Percentiles rank a stretch among this genome's conserved stretches.
Conservation (phyloP, 64 coral and sea anemone genomes). For the Porites lutea region DNA sequence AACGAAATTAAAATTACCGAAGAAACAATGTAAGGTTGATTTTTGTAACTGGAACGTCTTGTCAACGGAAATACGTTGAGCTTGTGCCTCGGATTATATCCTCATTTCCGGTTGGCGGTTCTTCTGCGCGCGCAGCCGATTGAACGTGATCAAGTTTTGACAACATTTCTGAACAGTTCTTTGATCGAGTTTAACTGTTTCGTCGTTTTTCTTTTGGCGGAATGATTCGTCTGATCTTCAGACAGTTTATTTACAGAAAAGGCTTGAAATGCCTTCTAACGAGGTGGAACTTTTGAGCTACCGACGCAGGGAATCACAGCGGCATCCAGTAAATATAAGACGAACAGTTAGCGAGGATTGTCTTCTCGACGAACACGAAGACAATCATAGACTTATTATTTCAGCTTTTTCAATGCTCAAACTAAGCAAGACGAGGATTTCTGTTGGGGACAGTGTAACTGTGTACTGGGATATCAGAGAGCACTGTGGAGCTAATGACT, state of each 20-base stretch:
- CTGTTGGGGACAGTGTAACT: slow-evolving; percentile 97
- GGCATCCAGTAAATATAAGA: slow-evolving; percentile 22
- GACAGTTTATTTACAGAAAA: slow-evolving; percentile 18
- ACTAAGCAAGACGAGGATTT: slow-evolving; percentile 90
- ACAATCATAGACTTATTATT: slow-evolving; percentile 32
- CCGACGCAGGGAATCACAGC: slow-evolving; percentile 52
- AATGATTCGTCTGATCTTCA: slow-evolving; percentile 36
- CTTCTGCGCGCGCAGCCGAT: slow-evolving; percentile 45
- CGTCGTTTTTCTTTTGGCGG: slow-evolving; percentile 47
- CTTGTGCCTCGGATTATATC: not conserved
- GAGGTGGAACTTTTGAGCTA: slow-evolving; percentile 85
- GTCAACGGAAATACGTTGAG: slow-evolving; percentile 13
- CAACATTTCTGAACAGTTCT: slow-evolving; percentile 59
- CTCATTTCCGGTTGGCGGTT: slow-evolving; percentile 2
- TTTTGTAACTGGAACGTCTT: not conserved
- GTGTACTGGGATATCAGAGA: slow-evolving; percentile 96
- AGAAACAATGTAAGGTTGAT: not conserved
- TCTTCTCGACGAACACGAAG: slow-evolving; percentile 21
- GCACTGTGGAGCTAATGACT: slow-evolving; percentile 86
- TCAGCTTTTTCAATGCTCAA: slow-evolving; percentile 95
- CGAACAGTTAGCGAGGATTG: slow-evolving; percentile 72
- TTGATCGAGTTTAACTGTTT: slow-evolving; percentile 1
- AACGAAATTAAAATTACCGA: not conserved
- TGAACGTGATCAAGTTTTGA: slow-evolving; percentile 65
- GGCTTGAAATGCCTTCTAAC: slow-evolving; percentile 78